Evolutionary conservation across 2,113 vertebrate genomes (phyloP).

Genomic region (Nothobranchius kuhntae): DNA sequence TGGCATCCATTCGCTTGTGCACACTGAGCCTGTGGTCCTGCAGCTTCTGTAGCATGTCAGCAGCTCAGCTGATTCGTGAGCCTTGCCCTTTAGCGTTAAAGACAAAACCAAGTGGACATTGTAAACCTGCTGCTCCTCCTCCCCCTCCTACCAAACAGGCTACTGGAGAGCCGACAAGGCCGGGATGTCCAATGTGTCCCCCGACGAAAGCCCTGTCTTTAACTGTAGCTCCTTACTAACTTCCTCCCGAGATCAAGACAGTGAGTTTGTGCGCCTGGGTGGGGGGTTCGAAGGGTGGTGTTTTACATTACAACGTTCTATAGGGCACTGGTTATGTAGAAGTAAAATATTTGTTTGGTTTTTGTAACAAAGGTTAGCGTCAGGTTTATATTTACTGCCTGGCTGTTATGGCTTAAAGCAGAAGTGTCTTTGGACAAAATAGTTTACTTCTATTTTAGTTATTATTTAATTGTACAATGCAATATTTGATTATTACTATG

Average conservation of each 20-base stretch:
- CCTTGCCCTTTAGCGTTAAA: slow-evolving; percentile 35
- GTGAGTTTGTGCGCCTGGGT: slow-evolving; percentile 89
- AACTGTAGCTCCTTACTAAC: slow-evolving; percentile 98
- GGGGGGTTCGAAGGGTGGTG: slow-evolving; percentile 29
- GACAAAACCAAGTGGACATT: slow-evolving; percentile 49
- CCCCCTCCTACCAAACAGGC: slow-evolving; percentile 85
- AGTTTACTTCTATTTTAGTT: no score
- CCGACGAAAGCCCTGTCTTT: slow-evolving; percentile 89
- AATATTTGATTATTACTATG: neutral
- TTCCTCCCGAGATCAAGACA: slow-evolving; percentile 90
- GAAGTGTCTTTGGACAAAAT: slow-evolving; percentile 27
- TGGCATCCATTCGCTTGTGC: slow-evolving; percentile 24
- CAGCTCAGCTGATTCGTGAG: slow-evolving; percentile 23
- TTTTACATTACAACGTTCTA: neutral
- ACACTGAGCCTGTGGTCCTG: slow-evolving; percentile 10
- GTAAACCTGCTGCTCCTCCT: slow-evolving; percentile 68
- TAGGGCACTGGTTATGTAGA: no score
- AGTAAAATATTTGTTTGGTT: slow-evolving; percentile 5
- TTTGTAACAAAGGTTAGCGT: slow-evolving; percentile 6
- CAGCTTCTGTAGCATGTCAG: slow-evolving; percentile 19
- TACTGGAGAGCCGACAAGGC: slow-evolving; percentile 99
- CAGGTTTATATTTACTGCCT: slow-evolving; percentile 10
- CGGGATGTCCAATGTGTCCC: slow-evolving; percentile 87
- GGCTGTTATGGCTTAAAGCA: neutral
- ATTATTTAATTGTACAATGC: neutral